Evolutionary conservation across 2,113 vertebrate genomes (phyloP).

Genomic region (Phalacrocorax brasilianus): DNA sequence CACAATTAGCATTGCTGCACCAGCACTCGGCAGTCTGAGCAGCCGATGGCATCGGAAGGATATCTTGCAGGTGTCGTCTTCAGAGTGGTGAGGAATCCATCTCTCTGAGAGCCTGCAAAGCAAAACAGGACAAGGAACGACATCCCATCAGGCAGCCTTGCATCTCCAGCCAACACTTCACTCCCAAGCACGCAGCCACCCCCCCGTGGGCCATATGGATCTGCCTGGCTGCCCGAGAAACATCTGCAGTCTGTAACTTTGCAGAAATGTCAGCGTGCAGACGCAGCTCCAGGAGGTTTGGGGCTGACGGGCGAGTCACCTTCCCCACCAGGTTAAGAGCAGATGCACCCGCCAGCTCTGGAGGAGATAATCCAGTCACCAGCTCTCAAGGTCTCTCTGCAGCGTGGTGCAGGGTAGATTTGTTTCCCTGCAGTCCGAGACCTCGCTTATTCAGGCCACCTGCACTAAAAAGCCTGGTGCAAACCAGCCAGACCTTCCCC

Average conservation of each 20-base stretch:
- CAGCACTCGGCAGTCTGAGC: not conserved
- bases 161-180: not conserved
- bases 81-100: constrained; percentile 81
- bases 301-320: not conserved
- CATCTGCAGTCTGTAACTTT: not conserved
- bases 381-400: not conserved
- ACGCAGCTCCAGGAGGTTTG: not conserved
- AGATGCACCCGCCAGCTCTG: not conserved
- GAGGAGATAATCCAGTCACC: not conserved
- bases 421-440: rapidly evolving
- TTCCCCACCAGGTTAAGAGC: not conserved
- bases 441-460: rapidly evolving
- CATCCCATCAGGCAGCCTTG: not conserved
- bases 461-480: not conserved
- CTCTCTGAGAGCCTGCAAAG: constrained; percentile 84
- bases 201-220: rapidly evolving
- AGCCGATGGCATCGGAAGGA: constrained; percentile 77
- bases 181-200: not conserved
- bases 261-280: rapidly evolving
- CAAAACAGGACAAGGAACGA: not conserved
- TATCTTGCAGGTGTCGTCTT: constrained; percentile 95
- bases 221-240: not conserved
- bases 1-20: not conserved
- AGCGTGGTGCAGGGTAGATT: not conserved
- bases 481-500: not conserved